These are phyloP conservation scores for Podocnemis expansa DNA, from an alignment of 2,113 vertebrate species.

Conservation along the genomic window DNA sequence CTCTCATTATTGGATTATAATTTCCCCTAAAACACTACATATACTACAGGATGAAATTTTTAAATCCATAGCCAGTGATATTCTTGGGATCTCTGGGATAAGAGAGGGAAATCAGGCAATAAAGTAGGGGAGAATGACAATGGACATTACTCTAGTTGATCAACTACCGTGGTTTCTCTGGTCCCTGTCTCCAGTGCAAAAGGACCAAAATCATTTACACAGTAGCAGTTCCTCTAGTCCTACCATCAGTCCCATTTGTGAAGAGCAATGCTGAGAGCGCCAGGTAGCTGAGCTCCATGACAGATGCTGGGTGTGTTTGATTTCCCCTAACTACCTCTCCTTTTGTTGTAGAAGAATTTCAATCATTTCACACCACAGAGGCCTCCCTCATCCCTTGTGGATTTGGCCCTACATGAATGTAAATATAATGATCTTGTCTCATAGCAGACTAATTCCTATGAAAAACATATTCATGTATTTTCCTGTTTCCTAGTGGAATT, in stretches of 20 bases:
- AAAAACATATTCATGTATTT: background rate
- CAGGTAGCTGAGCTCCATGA: background rate
- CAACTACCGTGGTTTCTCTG: background rate
- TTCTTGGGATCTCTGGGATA: background rate
- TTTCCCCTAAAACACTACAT: too few species aligned
- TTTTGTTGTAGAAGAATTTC: background rate
- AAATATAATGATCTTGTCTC: background rate
- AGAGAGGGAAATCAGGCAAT: background rate
- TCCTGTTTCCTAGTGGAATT: background rate
- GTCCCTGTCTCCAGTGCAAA: background rate
- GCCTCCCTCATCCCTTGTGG: accelerated
- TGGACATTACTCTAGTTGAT: accelerated
- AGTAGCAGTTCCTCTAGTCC: accelerated
- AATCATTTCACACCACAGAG: background rate
- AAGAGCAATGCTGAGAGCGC: accelerated
- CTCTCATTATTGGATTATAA: too few species aligned
- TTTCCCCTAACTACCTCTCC: background rate
- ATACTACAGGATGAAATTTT: background rate
- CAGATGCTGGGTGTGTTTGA: background rate
- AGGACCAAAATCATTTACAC: background rate
- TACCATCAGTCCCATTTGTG: accelerated
- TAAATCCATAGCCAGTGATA: background rate
- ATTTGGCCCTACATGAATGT: background rate
- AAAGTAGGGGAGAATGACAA: background rate
- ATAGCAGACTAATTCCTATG: background rate